Base-by-base conservation (phyloP, 2,888 invertebrate genomes). In the Siphlonurus alternatus region DNA sequence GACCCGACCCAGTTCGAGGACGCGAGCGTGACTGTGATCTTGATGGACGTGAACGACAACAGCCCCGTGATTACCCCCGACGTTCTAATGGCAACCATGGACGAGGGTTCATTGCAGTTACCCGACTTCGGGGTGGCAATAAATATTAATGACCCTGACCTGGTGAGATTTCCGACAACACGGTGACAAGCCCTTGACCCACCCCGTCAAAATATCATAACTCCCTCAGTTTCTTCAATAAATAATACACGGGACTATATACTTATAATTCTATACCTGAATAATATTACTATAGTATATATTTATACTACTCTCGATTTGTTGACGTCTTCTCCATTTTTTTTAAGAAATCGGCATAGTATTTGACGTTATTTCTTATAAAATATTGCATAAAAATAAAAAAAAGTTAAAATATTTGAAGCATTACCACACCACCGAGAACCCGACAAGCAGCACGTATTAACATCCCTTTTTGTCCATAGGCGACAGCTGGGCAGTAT, bases 1-100 rank as follows among this genome's bases (percentile, higher is more conserved):
- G 53, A 51, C n/a, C n/a, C 53, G 10, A n/a, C 53, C 53, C 10
- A n/a, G 10, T 51, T 51, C 53, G n/a, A 15, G 10, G 53, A 5
- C 7, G 19, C 7, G 20, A 22, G 20, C 7, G 20, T 56, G 7
- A 7, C 7, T 5, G n/a, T 77, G 38, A 72, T 75, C 25, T 75
- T 83, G 19, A 71, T 74, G 23, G 83, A 83, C 70, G 76, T 85
- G 25, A 88, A 89, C 71, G 86, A 89, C 71, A 82, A 88, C 70
- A 71, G 70, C 18, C 89, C 89, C 0, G 69, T 71, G 68, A 80
- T 83, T 0, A 70, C 76, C 18, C 70, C 69, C 0, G 23, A 75
- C 0, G 74, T 73, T 2, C 76, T 78, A 65, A 65, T 61, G 3
- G 73, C 81, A 2, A 66, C 68, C 1, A 80, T 84, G 54, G 69